A percentile compares a stretch with the other conserved stretches of the same genome.
phyloP scores from a whole-genome alignment of 2,888 invertebrate species.

The Mellilla xanthometata region DNA sequence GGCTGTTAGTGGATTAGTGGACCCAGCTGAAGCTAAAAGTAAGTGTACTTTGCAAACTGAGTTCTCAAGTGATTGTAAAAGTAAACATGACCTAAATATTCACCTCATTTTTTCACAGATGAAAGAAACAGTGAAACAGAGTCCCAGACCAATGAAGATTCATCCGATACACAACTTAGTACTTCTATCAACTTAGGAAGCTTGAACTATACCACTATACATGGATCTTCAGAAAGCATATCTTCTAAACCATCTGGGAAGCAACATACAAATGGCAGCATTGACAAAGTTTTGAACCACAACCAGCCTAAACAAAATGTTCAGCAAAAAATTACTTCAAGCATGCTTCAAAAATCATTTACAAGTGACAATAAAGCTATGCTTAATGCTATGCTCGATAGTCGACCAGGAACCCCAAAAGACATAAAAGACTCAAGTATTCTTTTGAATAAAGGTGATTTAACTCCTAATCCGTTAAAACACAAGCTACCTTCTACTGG shows the following conservation, averaged over 20 bases:
- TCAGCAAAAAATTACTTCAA: slow-evolving; percentile 69
- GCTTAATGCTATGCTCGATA: slow-evolving; percentile 65
- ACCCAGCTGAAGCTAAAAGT: slow-evolving; percentile 90
- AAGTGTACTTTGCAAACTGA: slow-evolving; percentile 66
- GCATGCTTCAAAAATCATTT: slow-evolving; percentile 69
- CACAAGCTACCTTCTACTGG: slow-evolving; percentile 72
- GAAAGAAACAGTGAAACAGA: slow-evolving; percentile 94
- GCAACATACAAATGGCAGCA: slow-evolving; percentile 72
- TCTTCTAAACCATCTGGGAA: slow-evolving; percentile 76
- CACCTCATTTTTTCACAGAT: slow-evolving; percentile 70
- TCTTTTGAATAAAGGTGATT: slow-evolving; percentile 61
- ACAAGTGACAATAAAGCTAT: slow-evolving; percentile 65
- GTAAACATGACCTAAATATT: neutral
- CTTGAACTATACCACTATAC: slow-evolving; percentile 74
- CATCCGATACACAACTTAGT: slow-evolving; percentile 86
- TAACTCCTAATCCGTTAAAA: slow-evolving; percentile 72
- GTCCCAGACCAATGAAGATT: slow-evolving; percentile 91
- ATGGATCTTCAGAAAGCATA: slow-evolving; percentile 76
- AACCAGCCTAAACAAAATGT: slow-evolving; percentile 64
- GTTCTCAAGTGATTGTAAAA: no score
- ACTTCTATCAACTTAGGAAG: slow-evolving; percentile 67
- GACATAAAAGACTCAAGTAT: slow-evolving; percentile 63
- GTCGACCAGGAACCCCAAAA: slow-evolving; percentile 75
- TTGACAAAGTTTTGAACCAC: slow-evolving; percentile 67
- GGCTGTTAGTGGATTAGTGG: slow-evolving; percentile 92